Evolutionary conservation across 2,888 invertebrate species (phyloP).

Genomic region (Podotricha telesiphe): DNA sequence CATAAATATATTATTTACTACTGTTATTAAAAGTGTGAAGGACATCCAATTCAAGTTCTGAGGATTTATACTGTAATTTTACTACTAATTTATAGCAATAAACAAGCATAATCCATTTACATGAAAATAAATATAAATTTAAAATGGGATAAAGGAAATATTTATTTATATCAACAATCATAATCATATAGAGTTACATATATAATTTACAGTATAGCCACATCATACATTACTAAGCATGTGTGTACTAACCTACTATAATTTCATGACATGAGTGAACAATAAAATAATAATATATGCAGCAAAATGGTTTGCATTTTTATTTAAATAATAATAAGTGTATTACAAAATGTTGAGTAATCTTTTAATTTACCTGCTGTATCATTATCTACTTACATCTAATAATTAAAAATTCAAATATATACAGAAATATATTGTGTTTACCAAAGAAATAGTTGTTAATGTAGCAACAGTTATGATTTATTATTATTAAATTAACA

Average conservation of each 20-base stretch:
- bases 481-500: slow-evolving; percentile 7
- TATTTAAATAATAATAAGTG: slow-evolving; percentile 37
- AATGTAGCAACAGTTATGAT: slow-evolving; percentile 19
- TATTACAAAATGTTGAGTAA: slow-evolving; percentile 53
- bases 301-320: slow-evolving; percentile 28
- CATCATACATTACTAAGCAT: slow-evolving; percentile 7
- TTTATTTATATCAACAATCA: background rate
- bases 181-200: too few relatives aligned
- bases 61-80: slow-evolving; percentile 5
- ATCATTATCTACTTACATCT: slow-evolving; percentile 77
- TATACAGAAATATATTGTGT: slow-evolving; percentile 70
- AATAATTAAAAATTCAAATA: slow-evolving; percentile 72
- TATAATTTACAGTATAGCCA: background rate
- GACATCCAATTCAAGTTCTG: background rate
- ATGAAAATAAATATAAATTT: background rate
- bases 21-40: slow-evolving; percentile 1
- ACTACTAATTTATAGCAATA: slow-evolving; percentile 5
- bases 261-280: slow-evolving; percentile 29
- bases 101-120: slow-evolving; percentile 1
- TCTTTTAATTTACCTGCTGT: slow-evolving; percentile 47
- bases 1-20: slow-evolving; percentile 23
- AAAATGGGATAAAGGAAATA: background rate
- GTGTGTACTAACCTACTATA: slow-evolving; percentile 18
- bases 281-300: slow-evolving; percentile 28
- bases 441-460: slow-evolving; percentile 39